A percentile compares a stretch with the other conserved stretches of the same genome.
phyloP scores from a whole-genome alignment of 2,888 invertebrate genomes.

The Busseola fusca region DNA sequence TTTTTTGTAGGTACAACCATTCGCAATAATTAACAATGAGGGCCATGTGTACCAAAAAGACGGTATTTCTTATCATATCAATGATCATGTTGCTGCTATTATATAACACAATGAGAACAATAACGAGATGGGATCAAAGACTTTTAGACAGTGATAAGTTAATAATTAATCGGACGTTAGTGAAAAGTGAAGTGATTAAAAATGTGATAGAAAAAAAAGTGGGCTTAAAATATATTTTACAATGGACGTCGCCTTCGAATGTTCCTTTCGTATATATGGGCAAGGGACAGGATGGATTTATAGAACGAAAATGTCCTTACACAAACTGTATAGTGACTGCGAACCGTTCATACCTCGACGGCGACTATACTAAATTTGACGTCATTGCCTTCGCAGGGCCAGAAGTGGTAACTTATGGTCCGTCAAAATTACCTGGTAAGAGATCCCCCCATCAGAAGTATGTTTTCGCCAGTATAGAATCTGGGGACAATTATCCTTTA shows the following conservation, averaged over 20 bases:
- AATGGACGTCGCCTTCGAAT: conserved; percentile 68
- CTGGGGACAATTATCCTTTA: conserved; percentile 71
- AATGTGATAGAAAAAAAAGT: conserved; percentile 8
- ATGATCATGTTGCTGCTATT: conserved; percentile 30
- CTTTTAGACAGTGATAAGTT: conserved; percentile 8
- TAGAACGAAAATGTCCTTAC: conserved; percentile 70
- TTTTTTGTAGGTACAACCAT: neutral
- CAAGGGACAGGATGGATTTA: conserved; percentile 66
- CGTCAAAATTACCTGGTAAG: conserved; percentile 55
- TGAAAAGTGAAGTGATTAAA: conserved; percentile 24
- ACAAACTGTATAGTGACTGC: conserved; percentile 78
- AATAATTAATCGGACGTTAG: neutral
- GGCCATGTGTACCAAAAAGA: conserved; percentile 22
- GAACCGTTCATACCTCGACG: conserved; percentile 62
- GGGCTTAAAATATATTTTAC: conserved; percentile 70
- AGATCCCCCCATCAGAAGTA: conserved; percentile 74
- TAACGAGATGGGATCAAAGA: neutral
- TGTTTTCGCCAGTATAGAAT: conserved; percentile 75
- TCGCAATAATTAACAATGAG: conserved; percentile 25
- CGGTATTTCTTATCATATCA: neutral
- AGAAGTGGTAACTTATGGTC: conserved; percentile 58
- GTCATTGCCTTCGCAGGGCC: conserved; percentile 76
- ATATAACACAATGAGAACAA: conserved; percentile 7
- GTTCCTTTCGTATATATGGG: conserved; percentile 72
- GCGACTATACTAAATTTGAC: conserved; percentile 74